Evolutionary conservation across 2,113 vertebrate genomes (phyloP).

Genomic region (Pterophyllum scalare): DNA sequence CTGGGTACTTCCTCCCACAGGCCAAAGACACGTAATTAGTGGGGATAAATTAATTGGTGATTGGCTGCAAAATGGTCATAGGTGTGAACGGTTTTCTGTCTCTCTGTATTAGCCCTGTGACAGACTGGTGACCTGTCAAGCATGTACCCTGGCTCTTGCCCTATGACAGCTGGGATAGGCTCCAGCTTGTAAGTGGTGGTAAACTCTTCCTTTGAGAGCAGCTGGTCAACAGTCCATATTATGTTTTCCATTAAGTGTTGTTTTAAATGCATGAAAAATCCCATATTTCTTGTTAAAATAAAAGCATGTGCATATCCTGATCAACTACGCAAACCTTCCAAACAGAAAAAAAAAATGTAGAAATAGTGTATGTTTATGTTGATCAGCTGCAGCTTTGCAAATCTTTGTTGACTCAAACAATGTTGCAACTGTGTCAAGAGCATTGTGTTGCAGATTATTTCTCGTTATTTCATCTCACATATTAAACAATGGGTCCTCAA

Average conservation of each 20-base stretch:
- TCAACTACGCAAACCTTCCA: background rate
- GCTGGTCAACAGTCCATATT: background rate
- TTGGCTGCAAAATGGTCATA: too few species aligned
- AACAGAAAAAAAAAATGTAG: background rate
- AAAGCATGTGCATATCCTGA: background rate
- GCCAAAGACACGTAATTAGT: too few species aligned
- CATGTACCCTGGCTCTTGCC: too few species aligned
- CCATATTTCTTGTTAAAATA: background rate
- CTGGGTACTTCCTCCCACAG: too few species aligned
- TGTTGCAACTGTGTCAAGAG: slow-evolving; percentile 26
- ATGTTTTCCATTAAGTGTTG: background rate
- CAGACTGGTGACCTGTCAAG: too few species aligned
- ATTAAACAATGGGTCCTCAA: slow-evolving; percentile 32
- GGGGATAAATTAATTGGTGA: too few species aligned
- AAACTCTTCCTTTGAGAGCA: background rate
- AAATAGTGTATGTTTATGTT: slow-evolving; percentile 1
- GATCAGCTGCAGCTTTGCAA: slow-evolving; percentile 23
- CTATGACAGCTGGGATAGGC: too few species aligned
- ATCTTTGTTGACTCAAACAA: slow-evolving; percentile 12
- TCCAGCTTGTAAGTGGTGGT: background rate
- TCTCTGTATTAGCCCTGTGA: too few species aligned
- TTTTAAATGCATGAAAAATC: background rate
- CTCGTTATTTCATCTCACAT: slow-evolving; percentile 31
- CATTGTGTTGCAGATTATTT: slow-evolving; percentile 44
- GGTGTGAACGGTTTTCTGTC: too few species aligned